Conservation (phyloP, 2,888 invertebrate species). For the Andricus quercusramuli region DNA sequence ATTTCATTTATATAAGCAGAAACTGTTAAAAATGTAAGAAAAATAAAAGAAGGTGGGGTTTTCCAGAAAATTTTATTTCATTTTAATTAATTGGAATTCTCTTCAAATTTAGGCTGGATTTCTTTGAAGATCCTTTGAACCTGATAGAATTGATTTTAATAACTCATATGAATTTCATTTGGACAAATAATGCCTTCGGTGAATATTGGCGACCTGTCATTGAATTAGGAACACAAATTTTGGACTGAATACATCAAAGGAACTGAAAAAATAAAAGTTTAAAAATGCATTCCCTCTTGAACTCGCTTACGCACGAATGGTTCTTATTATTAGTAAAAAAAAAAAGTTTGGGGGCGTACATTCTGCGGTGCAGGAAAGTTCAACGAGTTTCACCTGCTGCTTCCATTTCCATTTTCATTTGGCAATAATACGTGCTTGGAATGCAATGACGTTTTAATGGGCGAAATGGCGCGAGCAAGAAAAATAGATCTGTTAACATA, state of each 20-base stretch:
- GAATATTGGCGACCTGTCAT: background rate
- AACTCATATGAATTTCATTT: background rate
- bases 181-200: background rate
- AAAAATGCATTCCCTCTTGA: background rate
- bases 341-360: background rate
- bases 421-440: background rate
- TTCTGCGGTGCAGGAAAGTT: background rate
- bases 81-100: too few species aligned
- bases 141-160: too few species aligned
- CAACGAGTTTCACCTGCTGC: background rate
- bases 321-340: background rate
- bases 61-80: too few species aligned
- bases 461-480: background rate
- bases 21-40: too few species aligned
- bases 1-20: too few species aligned
- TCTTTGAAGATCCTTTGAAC: too few species aligned
- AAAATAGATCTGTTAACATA: background rate
- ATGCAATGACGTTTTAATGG: background rate
- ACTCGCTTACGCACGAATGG: background rate
- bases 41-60: too few species aligned
- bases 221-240: background rate
- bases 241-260: background rate
- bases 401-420: background rate
- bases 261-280: background rate
- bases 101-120: too few species aligned